Conservation (phyloP, 1,140 invertebrate genomes). For the Adelges cooleyi region DNA sequence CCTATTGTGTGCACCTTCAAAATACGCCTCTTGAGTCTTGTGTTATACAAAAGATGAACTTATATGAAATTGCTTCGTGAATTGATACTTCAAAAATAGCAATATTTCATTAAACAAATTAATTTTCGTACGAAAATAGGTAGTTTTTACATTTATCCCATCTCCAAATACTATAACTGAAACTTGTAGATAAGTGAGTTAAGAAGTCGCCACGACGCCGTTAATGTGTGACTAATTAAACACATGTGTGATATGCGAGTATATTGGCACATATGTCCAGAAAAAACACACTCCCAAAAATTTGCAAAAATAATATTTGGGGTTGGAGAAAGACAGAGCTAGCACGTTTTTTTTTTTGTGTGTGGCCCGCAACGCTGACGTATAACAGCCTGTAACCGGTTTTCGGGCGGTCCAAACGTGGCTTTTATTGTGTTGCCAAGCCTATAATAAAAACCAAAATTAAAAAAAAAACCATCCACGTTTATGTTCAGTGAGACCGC, state of each 20-base stretch:
- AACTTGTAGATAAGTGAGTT: too few species aligned
- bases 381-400: background rate
- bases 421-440: background rate
- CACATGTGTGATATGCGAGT: too few species aligned
- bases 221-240: slow-evolving; percentile 1
- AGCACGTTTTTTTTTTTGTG: background rate
- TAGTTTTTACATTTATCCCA: too few species aligned
- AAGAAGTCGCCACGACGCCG: background rate
- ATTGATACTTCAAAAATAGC: too few species aligned
- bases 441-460: slow-evolving; percentile 7
- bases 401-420: background rate
- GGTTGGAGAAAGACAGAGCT: background rate
- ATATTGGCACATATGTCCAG: background rate
- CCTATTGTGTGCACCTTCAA: too few species aligned
- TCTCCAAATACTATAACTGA: too few species aligned
- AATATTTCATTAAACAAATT: too few species aligned
- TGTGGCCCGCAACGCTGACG: background rate
- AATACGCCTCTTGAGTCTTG: too few species aligned
- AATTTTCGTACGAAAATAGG: too few species aligned
- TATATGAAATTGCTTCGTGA: too few species aligned
- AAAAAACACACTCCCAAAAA: background rate
- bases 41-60: too few species aligned
- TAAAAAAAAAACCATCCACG: background rate
- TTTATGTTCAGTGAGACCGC: slow-evolving; percentile 13
- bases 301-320: background rate